Evolutionary conservation across 1,140 invertebrate species (phyloP).

Genomic region (Anadara kagoshimensis): DNA sequence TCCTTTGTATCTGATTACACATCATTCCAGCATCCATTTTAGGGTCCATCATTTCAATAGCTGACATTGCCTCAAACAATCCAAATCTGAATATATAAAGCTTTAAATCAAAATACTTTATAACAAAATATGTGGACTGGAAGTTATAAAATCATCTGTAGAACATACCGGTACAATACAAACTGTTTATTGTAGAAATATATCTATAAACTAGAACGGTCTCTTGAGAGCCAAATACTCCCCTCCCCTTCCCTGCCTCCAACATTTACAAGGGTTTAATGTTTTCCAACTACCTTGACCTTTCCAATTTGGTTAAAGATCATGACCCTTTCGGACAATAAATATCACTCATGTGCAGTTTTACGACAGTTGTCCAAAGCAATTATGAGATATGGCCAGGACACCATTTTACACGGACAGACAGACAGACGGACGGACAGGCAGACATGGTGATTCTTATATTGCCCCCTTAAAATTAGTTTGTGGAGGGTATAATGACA

Average conservation of each 20-base stretch:
- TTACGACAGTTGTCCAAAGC: too few species aligned
- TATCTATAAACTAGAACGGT: background rate
- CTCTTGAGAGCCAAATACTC: background rate
- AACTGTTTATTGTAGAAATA: background rate
- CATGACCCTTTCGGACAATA: too few species aligned
- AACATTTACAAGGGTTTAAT: too few species aligned
- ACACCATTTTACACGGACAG: too few species aligned
- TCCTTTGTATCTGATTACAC: slow-evolving; percentile 85
- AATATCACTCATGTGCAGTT: too few species aligned
- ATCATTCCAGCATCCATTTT: slow-evolving; percentile 99
- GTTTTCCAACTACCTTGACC: too few species aligned
- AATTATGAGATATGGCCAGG: too few species aligned
- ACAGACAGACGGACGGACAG: too few species aligned
- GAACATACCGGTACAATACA: background rate
- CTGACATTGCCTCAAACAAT: slow-evolving; percentile 98
- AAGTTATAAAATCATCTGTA: background rate
- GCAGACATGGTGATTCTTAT: too few species aligned
- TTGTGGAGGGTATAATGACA: background rate
- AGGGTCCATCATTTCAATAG: slow-evolving; percentile 99
- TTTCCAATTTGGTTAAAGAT: too few species aligned
- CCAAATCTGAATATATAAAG: slow-evolving; percentile 79
- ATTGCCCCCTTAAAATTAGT: too few species aligned
- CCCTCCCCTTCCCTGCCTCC: background rate
- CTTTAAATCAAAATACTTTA: background rate
- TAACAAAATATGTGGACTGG: background rate